Evolutionary conservation across 2,113 vertebrate genomes (phyloP).

Genomic region (Poicephalus gulielmi): DNA sequence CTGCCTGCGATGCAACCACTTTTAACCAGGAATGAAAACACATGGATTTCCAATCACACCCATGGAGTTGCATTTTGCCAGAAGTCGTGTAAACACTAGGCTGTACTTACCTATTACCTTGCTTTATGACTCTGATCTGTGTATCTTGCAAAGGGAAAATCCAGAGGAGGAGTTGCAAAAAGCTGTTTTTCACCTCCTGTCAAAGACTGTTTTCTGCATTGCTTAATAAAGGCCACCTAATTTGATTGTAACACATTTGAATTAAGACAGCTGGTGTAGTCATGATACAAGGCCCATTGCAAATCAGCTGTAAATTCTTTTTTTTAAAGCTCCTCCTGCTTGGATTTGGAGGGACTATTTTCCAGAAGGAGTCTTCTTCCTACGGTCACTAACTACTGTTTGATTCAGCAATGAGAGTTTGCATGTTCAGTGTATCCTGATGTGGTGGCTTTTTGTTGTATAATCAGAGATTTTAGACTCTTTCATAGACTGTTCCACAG

Average conservation of each 20-base stretch:
- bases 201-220: not conserved
- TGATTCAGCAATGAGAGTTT: not conserved
- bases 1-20: fast-evolving
- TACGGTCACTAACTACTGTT: not conserved
- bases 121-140: not conserved
- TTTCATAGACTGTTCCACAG: not conserved
- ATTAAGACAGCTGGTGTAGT: not conserved
- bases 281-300: not conserved
- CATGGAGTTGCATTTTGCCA: not conserved
- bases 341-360: not conserved
- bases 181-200: not conserved
- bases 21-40: not conserved
- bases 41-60: not conserved
- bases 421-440: not conserved
- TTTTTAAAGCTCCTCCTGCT: not conserved
- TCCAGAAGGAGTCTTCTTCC: not conserved
- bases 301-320: not conserved
- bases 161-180: not conserved
- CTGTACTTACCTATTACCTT: not conserved
- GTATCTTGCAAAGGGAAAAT: not conserved
- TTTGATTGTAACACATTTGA: not conserved
- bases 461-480: not conserved
- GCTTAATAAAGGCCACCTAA: not conserved
- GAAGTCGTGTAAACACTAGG: not conserved
- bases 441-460: not conserved